These are phyloP conservation scores for Conomelus anceps DNA, from an alignment of 2,888 invertebrate genomes.

Conservation along the genomic window DNA sequence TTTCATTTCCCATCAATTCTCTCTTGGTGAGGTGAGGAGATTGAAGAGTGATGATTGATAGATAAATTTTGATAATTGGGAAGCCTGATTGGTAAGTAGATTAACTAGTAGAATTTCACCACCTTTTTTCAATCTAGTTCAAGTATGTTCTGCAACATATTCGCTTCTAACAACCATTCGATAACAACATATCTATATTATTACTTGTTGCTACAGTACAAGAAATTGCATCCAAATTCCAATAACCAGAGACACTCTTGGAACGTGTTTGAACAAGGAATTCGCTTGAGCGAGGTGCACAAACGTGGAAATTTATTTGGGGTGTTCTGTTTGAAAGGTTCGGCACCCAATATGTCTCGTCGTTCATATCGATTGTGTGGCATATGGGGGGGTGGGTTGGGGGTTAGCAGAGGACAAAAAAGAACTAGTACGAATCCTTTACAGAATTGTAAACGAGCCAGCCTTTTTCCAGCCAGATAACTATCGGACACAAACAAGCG, in stretches of 20 bases:
- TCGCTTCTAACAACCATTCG: background rate
- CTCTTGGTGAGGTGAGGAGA: too few relatives aligned
- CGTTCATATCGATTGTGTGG: background rate
- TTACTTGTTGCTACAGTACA: background rate
- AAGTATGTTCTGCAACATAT: too few relatives aligned
- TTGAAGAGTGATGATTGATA: too few relatives aligned
- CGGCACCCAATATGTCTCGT: background rate
- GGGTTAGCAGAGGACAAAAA: background rate
- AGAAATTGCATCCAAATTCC: background rate
- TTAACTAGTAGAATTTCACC: too few relatives aligned
- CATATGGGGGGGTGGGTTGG: background rate
- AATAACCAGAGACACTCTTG: background rate
- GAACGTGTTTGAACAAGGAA: background rate
- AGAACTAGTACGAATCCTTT: background rate
- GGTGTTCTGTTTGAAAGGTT: background rate
- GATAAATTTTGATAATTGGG: too few relatives aligned
- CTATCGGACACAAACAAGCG: background rate
- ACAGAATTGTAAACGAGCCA: background rate
- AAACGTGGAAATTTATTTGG: background rate
- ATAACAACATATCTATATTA: background rate
- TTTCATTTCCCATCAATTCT: too few relatives aligned
- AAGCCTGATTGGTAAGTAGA: too few relatives aligned
- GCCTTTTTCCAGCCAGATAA: background rate
- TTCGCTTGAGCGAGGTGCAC: background rate
- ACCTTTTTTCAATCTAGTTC: too few relatives aligned